Evolutionary conservation across 2,113 vertebrate species (phyloP).

Genomic region (Saccopteryx bilineata): DNA sequence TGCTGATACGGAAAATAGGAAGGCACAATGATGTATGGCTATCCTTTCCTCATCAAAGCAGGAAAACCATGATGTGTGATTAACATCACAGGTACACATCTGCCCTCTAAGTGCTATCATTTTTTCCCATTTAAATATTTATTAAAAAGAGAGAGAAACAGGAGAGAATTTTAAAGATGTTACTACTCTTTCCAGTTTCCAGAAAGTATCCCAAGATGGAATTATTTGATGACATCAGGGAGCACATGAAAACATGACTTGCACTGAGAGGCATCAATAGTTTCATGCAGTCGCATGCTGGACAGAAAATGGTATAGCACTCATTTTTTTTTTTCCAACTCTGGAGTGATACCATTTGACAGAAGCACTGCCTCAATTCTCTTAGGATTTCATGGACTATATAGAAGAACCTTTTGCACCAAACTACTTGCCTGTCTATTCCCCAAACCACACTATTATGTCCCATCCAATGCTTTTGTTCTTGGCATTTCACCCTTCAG

Average conservation of each 20-base stretch:
- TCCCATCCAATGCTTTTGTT: background rate
- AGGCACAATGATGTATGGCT: background rate
- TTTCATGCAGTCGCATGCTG: background rate
- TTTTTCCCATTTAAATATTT: background rate
- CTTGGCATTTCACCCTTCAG: slow-evolving; percentile 23
- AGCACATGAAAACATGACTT: slow-evolving; percentile 13
- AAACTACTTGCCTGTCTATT: slow-evolving; percentile 32
- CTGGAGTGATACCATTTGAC: background rate
- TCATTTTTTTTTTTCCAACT: background rate
- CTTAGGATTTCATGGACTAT: background rate
- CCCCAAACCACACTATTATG: background rate
- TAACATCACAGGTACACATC: background rate
- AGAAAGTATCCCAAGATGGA: slow-evolving; percentile 33
- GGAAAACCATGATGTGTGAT: background rate
- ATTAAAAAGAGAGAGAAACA: background rate
- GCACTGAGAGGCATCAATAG: background rate
- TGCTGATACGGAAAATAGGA: background rate
- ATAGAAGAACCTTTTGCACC: background rate
- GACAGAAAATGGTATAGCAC: background rate
- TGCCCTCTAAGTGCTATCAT: background rate
- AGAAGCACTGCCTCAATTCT: background rate
- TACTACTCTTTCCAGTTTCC: background rate
- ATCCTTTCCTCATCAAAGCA: background rate
- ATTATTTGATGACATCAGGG: slow-evolving; percentile 10
- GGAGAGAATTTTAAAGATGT: background rate